Evolutionary conservation across 64 coral and sea anemone species (phyloP), one percentile per base, ranked within the genome.

Genomic region (Stylophora pistillata): DNA sequence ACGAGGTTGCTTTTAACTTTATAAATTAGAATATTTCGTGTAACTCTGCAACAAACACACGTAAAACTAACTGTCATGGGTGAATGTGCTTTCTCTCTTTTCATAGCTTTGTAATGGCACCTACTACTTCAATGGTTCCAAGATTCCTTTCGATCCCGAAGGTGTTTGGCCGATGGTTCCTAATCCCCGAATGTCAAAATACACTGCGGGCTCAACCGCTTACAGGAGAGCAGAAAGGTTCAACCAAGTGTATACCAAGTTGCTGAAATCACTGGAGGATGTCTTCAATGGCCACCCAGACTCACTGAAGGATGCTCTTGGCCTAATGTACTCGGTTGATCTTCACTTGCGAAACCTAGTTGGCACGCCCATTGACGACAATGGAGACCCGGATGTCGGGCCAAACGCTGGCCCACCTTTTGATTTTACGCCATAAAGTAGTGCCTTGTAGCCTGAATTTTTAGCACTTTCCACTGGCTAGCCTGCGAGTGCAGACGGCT

Each of bases 231-330:
- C 95, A 30, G 72, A 64, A 29, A 87, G n/a, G 23, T 98, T 98
- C 72, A 90, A 93, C 75, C 90, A 74, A 18, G 61, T 89, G 13
- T 98, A 98, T 77, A 87, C 91, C 25, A 89, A 87, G 53, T 74
- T 98, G 18, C 52, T 98, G 21, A 89, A 91, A 74, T 87, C 92
- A 5, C 78, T 98, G 30, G 74, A 98, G n/a, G 76, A 55, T 59
- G 91, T 98, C 21, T 98, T 98, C 33, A 93, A 98, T 75, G 95
- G 91, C 21, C 75, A 91, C 52, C 91, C 95, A 9, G 82, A 90
- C 15, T 60, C 56, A 57, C 64, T 93, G 0, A 71, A 78, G 23
- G 91, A 98, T 82, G 87, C 95, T 12, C 68, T 98, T 57, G 95
- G 91, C 0, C 73, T 98, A 0, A 98, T 98, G 95, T 93, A 84